phyloP scores from a whole-genome alignment of 2,797 vertebrate genomes.

The Sebastes aleutianus region DNA sequence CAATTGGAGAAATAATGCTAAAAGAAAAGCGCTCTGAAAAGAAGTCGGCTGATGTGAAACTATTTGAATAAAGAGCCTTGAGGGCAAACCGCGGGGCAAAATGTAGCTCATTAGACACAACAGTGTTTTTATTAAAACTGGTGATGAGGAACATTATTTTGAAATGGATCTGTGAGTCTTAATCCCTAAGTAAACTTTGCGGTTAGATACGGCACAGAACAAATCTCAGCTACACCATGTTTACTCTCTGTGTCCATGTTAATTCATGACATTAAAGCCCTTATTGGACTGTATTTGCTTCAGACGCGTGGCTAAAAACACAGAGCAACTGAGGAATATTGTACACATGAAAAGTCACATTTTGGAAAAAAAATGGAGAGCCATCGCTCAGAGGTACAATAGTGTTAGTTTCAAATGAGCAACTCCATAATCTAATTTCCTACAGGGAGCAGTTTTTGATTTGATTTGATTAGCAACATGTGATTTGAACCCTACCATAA shows the following conservation, averaged over 20 bases:
- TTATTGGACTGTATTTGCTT: neutral
- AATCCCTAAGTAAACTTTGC: slow-evolving; percentile 7
- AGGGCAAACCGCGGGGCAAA: slow-evolving; percentile 34
- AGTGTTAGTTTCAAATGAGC: slow-evolving; percentile 1
- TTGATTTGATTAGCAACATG: slow-evolving; percentile 26
- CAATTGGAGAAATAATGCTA: slow-evolving; percentile 33
- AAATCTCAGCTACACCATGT: neutral
- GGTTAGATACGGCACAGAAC: neutral
- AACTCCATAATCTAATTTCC: neutral
- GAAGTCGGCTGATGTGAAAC: slow-evolving; percentile 11
- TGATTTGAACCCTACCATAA: slow-evolving; percentile 6
- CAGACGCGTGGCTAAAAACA: neutral
- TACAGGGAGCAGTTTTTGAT: slow-evolving; percentile 2
- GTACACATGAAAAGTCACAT: neutral
- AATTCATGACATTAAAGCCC: neutral
- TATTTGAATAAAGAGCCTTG: slow-evolving; percentile 3
- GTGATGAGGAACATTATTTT: slow-evolving; percentile 34
- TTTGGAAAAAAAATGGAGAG: neutral
- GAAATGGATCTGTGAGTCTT: slow-evolving; percentile 6
- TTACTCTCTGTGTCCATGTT: neutral
- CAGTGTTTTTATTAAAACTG: slow-evolving; percentile 44
- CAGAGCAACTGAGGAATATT: neutral
- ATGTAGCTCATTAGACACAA: slow-evolving; percentile 8
- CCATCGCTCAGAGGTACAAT: neutral
- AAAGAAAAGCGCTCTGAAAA: slow-evolving; percentile 37